Percentiles rank a stretch among this genome's conserved stretches.
These are phyloP conservation scores for Drosophila rubida DNA, from an alignment of 2,888 invertebrate genomes.

Conservation along the genomic window DNA sequence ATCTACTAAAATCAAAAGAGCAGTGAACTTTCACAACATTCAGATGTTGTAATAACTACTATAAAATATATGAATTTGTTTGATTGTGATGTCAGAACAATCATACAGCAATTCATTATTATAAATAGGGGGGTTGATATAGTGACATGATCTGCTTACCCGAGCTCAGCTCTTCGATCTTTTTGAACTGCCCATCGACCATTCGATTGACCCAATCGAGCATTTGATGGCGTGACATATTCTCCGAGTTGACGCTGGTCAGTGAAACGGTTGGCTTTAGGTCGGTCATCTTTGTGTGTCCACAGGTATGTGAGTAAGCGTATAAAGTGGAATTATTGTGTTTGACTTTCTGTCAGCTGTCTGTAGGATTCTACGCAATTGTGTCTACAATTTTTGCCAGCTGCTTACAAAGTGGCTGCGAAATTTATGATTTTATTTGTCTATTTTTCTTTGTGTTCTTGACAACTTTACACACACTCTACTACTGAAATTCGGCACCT, in stretches of 20 bases:
- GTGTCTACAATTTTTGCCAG: background rate
- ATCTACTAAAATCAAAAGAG: too few relatives aligned
- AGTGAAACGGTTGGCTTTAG: slow-evolving; percentile 67
- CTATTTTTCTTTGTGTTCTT: background rate
- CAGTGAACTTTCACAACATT: too few relatives aligned
- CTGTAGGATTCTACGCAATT: background rate
- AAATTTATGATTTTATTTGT: background rate
- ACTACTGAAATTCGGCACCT: background rate
- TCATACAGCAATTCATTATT: background rate
- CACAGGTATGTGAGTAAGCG: background rate
- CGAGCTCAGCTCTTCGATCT: slow-evolving; percentile 99
- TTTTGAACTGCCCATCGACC: slow-evolving; percentile 94
- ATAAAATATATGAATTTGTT: too few relatives aligned
- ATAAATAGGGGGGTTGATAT: too few relatives aligned
- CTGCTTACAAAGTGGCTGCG: slow-evolving; percentile 14
- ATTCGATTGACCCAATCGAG: slow-evolving; percentile 99
- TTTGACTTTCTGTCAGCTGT: background rate
- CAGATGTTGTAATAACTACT: too few relatives aligned
- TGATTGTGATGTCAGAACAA: background rate
- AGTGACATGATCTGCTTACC: slow-evolving; percentile 66
- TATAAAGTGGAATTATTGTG: background rate
- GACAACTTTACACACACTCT: background rate
- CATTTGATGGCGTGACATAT: slow-evolving; percentile 99
- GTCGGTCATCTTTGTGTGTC: slow-evolving; percentile 55
- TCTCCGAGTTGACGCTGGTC: slow-evolving; percentile 88